Evolutionary conservation across 2,888 invertebrate species (phyloP), one percentile per base, ranked within the genome.

Genomic region (Caenorhabditis afra): DNA sequence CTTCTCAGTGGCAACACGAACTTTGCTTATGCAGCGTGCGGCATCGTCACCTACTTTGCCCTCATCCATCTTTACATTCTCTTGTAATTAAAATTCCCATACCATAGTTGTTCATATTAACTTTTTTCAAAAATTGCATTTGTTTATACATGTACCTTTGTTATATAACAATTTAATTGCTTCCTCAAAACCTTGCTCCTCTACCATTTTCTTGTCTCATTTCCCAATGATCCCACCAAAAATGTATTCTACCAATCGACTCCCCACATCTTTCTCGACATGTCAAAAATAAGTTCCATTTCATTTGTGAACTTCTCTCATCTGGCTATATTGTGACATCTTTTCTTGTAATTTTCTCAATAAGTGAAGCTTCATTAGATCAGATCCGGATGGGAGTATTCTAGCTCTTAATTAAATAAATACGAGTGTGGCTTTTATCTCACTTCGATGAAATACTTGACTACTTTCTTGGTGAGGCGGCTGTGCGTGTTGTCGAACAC

Each of bases 401-500:
- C 41, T 41, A 47, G 16, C n/a, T 35, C 12, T 41, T 2, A 41
- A 41, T 8, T 41, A 41, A 52, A 64, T 64, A 64, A 37, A 39
- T 64, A 64, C 64, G 52, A 52, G 52, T 52, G 52, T 18, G 16
- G 41, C 41, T 41, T 16, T 3, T 23, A 29, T n/a, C n/a, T 52
- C 39, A 74, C 65, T 59, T 85, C 80, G 44, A 81, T 79, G 50
- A 79, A 83, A 73, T 85, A 86, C 20, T 75, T 73, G 45, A 86
- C 61, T 11, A 75, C 79, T 58, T 86, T 86, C 11, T 81, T 78
- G 50, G 84, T 78, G 16, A 86, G 57, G 47, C 82, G 85, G 44
- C 87, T 85, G 62, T 88, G 86, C 7, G 83, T 84, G 57, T 88
- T 88, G 55, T 87, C 88, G 62, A 88, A 88, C 5, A 84, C 79